Base-by-base conservation (phyloP, 2,113 vertebrate species). In the Columba livia region DNA sequence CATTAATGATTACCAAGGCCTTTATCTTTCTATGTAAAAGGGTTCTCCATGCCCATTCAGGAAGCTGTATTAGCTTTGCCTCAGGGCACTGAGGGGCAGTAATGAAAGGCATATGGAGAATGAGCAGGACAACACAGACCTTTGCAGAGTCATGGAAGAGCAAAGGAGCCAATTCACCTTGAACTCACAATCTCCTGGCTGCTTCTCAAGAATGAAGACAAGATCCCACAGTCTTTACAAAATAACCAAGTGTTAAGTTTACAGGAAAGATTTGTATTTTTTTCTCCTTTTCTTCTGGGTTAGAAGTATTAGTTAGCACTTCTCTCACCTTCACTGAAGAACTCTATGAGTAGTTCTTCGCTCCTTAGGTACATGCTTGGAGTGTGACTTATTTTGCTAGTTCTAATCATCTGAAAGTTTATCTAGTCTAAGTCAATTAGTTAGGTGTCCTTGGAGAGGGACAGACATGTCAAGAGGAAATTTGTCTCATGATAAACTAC, bases 1-100 rank as follows among this genome's bases (percentile, higher is more conserved):
- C 0, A 0, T 36, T 34, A 73, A 82, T 15, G 53, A 47, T 21
- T 38, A 24, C 0, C n/a, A 79, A 77, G 28, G 17, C 5, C 18
- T 3, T 10, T 54, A 9, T 17, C 12, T 42, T 62, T 24, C 58
- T 11, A 3, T 2, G 10, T 31, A 44, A 12, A 50, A 19, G 8
- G 5, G 8, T 12, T 51, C 38, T 67, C 58, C 1, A 3, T 42
- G 47, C 29, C 28, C 31, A 11, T 21, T n/a, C 48, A 40, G 26
- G 25, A 15, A 54, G 36, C 11, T 65, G 31, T 25, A 48, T 7
- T 65, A 74, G 38, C 51, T 75, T 64, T 74, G 15, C 36, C 40
- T 64, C 32, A 29, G 53, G 48, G 28, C 53, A 67, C n/a, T 23
- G 31, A 71, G 24, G 12, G 19, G 15, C 16, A 31, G n/a, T 47